A percentile compares a stretch with the other conserved stretches of the same genome.
Evolutionary conservation across 2,797 vertebrate genomes (phyloP).

Genomic region (Oceanodroma leucorhoa): DNA sequence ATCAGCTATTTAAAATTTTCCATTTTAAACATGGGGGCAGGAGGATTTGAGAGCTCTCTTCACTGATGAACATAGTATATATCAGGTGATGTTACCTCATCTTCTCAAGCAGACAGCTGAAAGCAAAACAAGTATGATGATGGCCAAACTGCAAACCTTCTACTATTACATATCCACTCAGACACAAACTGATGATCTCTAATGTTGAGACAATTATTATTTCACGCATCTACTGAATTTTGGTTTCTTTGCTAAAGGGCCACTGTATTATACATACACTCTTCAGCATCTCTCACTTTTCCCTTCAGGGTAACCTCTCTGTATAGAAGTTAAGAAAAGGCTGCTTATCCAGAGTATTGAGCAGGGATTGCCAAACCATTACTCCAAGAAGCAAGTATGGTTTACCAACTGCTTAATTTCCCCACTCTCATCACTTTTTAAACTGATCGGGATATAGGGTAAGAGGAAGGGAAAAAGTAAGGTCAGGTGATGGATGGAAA

Average conservation of each 20-base stretch:
- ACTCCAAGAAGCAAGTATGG: not conserved
- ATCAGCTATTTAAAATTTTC: not conserved
- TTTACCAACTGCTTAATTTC: not conserved
- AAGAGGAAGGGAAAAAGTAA: not conserved
- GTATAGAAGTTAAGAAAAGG: not conserved
- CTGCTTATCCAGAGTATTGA: not conserved
- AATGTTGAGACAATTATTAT: not conserved
- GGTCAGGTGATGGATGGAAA: not conserved
- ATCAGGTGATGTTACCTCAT: not conserved
- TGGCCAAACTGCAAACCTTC: not conserved
- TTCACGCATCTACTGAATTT: not conserved
- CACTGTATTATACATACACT: not conserved
- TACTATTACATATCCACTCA: not conserved
- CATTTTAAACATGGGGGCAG: not conserved
- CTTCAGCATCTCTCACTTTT: not conserved
- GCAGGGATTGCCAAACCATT: not conserved
- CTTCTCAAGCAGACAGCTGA: not conserved
- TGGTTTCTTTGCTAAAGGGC: not conserved
- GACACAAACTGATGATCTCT: not conserved
- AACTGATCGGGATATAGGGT: not conserved
- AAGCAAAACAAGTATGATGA: not conserved
- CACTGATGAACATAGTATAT: not conserved
- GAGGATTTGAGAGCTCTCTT: not conserved
- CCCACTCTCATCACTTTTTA: not conserved
- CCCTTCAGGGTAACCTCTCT: not conserved